Percentiles rank a stretch among this genome's conserved stretches.
Evolutionary conservation across 2,113 vertebrate species (phyloP).

Genomic region (human (Homo sapiens)): DNA sequence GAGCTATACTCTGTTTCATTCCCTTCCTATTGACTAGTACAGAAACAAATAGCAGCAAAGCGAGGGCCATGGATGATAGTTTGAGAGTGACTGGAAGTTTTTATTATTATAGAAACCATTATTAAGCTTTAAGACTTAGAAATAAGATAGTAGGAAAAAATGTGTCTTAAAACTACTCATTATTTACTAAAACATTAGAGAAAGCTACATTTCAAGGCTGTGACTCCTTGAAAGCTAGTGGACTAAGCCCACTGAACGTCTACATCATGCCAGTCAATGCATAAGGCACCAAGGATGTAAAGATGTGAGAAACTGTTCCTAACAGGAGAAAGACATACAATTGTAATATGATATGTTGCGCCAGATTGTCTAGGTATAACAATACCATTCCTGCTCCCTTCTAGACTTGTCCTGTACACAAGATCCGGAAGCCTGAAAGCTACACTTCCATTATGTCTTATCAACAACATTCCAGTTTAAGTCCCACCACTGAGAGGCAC

Average conservation of each 20-base stretch:
- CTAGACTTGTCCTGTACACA: neutral
- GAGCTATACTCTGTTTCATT: neutral
- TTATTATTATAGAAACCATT: neutral
- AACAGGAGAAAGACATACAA: neutral
- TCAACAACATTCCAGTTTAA: neutral
- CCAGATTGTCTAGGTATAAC: neutral
- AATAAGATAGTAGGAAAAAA: neutral
- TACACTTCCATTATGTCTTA: neutral
- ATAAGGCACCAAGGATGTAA: neutral
- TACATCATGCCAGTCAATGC: neutral
- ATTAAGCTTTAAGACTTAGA: neutral
- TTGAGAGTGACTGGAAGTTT: neutral
- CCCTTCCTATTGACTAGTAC: neutral
- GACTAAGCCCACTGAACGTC: neutral
- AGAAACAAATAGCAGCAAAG: neutral
- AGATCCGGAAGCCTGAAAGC: neutral
- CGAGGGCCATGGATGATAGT: neutral
- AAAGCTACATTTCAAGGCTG: neutral
- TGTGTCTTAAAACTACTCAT: neutral
- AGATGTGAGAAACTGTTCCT: neutral
- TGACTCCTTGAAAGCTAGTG: fast-evolving
- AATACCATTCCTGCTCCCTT: neutral
- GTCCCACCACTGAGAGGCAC: neutral
- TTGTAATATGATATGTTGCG: neutral
- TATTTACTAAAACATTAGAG: neutral